A percentile compares a stretch with the other conserved stretches of the same genome.
Conservation (phyloP, 2,888 invertebrate genomes). For the Heterodera filipjevi region DNA sequence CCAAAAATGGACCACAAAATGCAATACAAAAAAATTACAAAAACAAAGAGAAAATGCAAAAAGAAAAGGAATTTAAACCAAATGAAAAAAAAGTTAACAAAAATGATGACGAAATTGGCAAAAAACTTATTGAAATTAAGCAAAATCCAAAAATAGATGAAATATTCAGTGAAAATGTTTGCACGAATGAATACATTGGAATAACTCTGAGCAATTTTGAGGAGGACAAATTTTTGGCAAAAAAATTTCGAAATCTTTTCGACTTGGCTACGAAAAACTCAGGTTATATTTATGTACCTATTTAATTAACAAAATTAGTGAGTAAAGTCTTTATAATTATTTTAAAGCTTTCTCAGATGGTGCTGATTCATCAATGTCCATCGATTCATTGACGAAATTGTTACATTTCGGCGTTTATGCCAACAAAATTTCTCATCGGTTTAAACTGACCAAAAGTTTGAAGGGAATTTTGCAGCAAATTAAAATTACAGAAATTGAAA, state of each 20-base stretch:
- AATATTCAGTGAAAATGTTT: background rate
- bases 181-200: background rate
- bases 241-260: background rate
- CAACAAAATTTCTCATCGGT: background rate
- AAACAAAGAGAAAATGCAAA: background rate
- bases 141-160: background rate
- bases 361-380: background rate
- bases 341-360: no score
- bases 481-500: background rate
- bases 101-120: background rate
- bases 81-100: background rate
- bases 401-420: background rate
- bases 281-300: background rate
- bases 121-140: background rate
- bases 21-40: background rate
- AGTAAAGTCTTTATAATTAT: background rate
- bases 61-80: background rate
- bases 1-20: background rate
- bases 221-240: background rate
- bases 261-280: background rate
- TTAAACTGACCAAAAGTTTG: background rate
- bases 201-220: background rate
- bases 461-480: background rate
- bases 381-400: background rate
- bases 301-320: background rate